Evolutionary conservation across 1,140 invertebrate species (phyloP).

Genomic region (Scaptodrosophila lebanonensis): DNA sequence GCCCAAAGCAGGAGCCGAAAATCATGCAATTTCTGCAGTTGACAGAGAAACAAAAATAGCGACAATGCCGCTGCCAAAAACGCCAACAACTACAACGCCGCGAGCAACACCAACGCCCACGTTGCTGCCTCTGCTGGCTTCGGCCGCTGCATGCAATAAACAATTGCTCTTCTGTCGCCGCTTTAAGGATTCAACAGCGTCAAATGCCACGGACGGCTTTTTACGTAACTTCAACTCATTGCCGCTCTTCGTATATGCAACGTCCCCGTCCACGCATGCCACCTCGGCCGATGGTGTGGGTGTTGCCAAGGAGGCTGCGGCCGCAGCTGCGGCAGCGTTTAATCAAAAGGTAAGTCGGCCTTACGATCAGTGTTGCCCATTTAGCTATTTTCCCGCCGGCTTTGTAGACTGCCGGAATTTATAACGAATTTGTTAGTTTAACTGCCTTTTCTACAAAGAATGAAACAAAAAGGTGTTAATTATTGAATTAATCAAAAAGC

Average conservation of each 20-base stretch:
- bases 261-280: conserved; percentile 64
- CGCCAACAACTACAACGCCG: conserved; percentile 2
- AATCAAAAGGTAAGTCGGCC: conserved; percentile 65
- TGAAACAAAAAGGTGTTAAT: too few species aligned
- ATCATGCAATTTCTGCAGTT: conserved; percentile 3
- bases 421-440: too few species aligned
- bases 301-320: conserved; percentile 66
- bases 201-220: conserved; percentile 27
- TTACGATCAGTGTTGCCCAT: too few species aligned
- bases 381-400: too few species aligned
- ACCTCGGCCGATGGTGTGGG: conserved; percentile 68
- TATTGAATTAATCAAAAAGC: too few species aligned
- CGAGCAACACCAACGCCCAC: conserved; percentile 36
- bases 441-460: too few species aligned
- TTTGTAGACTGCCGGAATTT: too few species aligned
- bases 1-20: conserved; percentile 12
- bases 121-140: conserved; percentile 50
- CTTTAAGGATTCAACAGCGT: conserved; percentile 53
- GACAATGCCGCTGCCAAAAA: background rate
- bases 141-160: conserved; percentile 60
- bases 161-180: conserved; percentile 69
- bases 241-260: conserved; percentile 70
- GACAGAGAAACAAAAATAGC: background rate
- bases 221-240: conserved; percentile 71
- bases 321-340: conserved; percentile 35